phyloP scores from a whole-genome alignment of 92 coral and sea anemone species.

The Actinostola sp. region DNA sequence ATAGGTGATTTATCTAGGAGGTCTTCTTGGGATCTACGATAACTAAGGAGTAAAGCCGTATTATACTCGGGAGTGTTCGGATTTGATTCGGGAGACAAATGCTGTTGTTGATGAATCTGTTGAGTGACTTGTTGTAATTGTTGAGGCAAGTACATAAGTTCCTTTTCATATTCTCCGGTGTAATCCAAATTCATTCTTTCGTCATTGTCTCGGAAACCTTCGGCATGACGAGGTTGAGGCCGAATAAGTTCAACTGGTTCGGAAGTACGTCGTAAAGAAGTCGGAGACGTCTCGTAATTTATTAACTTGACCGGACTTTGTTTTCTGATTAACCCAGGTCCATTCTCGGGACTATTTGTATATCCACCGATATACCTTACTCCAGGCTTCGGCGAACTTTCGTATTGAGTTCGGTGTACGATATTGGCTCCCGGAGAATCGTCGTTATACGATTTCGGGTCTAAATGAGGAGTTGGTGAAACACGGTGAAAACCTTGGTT shows the following conservation, averaged over 20 bases:
- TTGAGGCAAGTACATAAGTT: constrained; percentile 34
- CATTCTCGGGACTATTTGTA: constrained; percentile 16
- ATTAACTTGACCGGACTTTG: constrained; percentile 50
- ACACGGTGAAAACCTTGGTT: constrained; percentile 5
- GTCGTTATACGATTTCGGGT: background rate
- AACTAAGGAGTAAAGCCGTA: constrained; percentile 28
- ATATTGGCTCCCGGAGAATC: constrained; percentile 9
- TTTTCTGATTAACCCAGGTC: background rate
- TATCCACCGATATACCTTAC: constrained; percentile 91
- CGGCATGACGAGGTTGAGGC: constrained; percentile 27
- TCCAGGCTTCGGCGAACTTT: constrained; percentile 30
- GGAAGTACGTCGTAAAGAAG: constrained; percentile 52
- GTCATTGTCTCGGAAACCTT: background rate
- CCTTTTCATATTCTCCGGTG: constrained; percentile 21
- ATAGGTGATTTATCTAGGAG: constrained; percentile 20
- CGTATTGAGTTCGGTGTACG: background rate
- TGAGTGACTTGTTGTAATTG: constrained; percentile 44
- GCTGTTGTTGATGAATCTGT: constrained; percentile 41
- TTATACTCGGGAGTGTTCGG: constrained; percentile 30
- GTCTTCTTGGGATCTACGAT: constrained; percentile 36
- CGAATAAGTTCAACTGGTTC: constrained; percentile 47
- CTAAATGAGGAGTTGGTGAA: constrained; percentile 11
- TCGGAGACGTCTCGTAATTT: constrained; percentile 64
- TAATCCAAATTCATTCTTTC: constrained; percentile 17
- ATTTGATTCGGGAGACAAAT: constrained; percentile 16